Evolutionary conservation across 2,888 invertebrate species (phyloP), one percentile per base, ranked within the genome.

Genomic region (Isoperla grammatica): DNA sequence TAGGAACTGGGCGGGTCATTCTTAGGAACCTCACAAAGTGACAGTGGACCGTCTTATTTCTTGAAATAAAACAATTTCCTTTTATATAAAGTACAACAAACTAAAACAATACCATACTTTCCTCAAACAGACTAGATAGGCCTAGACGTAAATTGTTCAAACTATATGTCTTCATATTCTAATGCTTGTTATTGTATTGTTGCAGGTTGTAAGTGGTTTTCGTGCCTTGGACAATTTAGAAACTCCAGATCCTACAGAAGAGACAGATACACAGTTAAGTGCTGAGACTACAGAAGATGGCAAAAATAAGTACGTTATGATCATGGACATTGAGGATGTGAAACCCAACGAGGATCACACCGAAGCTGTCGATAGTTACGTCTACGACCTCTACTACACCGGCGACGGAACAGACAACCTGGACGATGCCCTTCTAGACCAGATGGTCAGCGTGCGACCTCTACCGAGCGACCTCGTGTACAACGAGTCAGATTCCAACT

Each of bases 341-440:
- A 35, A 13, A 42, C 19, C 13, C 40, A 55, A 40, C 17, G 49
- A 23, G 19, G 57, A 22, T 35, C 35, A 19, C 12, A 23, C 17
- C 12, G 42, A 42, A 20, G 46, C 23, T 1, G 43, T 49, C 15
- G 40, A 9, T 11, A 50, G 53, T 8, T 85, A 78, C 70, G 84
- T 85, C 6, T 85, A 83, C 65, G 85, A 85, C 72, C 74, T 85
- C 23, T 85, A 85, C 73, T 80, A 81, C 67, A 79, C 68, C 1
- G 56, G 81, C 9, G 72, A 76, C 65, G 75, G 75, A 64, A 76
- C 76, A 17, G 75, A 76, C 64, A 75, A 79, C 63, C 66, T 76
- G 46, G 74, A 75, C 39, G 75, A 78, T 61, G 68, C 75, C 6
- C 62, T 62, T 64, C 68, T 75, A 53, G 76, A 78, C 46, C 72